Evolutionary conservation across 2,888 invertebrate genomes (phyloP).

Genomic region (Bursaphelenchus okinawaensis): DNA sequence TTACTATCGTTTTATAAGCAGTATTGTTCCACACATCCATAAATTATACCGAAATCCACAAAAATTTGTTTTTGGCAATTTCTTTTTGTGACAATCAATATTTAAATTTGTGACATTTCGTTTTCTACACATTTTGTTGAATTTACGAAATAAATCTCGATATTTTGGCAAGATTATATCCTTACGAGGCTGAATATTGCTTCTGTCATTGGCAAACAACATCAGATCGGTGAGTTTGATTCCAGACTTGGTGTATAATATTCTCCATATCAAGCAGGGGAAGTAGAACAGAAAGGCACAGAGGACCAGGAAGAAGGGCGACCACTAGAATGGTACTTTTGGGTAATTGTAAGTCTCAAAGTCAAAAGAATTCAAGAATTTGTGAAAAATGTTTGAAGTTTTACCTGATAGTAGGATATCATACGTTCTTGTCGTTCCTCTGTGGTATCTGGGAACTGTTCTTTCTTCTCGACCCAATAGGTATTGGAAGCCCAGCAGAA

Average conservation of each 20-base stretch:
- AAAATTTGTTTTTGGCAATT: too few species aligned
- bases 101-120: too few species aligned
- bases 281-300: constrained; percentile 58
- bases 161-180: too few species aligned
- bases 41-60: too few species aligned
- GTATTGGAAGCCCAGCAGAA: constrained; percentile 57
- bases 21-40: too few species aligned
- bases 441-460: constrained; percentile 47
- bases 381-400: too few species aligned
- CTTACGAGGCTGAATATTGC: constrained; percentile 49
- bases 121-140: too few species aligned
- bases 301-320: constrained; percentile 35
- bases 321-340: constrained; percentile 5
- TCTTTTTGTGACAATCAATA: too few species aligned
- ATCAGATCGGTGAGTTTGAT: constrained; percentile 56
- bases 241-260: constrained; percentile 33
- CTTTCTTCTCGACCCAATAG: constrained; percentile 53
- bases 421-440: constrained; percentile 36
- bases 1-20: too few species aligned
- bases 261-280: constrained; percentile 55
- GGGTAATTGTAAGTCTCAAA: background rate
- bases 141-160: too few species aligned
- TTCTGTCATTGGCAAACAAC: constrained; percentile 52
- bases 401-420: constrained; percentile 53
- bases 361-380: too few species aligned